Conservation (phyloP, 2,797 vertebrate species). For the Pseudotriccus pelzelni region DNA sequence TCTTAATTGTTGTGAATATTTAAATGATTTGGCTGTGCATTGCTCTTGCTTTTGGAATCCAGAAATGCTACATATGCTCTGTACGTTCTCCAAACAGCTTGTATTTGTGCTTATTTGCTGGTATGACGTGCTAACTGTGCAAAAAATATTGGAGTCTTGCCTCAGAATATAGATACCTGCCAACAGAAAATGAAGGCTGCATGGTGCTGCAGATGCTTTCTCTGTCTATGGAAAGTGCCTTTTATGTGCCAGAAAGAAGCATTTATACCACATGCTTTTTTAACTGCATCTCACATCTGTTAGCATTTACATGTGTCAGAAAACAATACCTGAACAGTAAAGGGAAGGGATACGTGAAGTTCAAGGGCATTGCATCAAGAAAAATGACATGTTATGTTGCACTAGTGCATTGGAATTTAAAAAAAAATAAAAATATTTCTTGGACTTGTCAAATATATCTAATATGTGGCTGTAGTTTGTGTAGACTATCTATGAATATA, state of each 20-base stretch:
- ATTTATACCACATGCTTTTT: conserved; percentile 52
- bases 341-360: conserved; percentile 31
- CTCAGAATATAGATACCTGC: conserved; percentile 61
- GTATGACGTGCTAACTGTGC: conserved; percentile 63
- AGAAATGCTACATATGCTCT: conserved; percentile 37
- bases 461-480: neutral
- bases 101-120: conserved; percentile 67
- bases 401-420: neutral
- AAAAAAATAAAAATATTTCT: neutral
- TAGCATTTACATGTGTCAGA: conserved; percentile 60
- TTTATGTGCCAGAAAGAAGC: conserved; percentile 55
- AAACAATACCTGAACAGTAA: conserved; percentile 62
- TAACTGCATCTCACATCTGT: conserved; percentile 61
- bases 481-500: neutral
- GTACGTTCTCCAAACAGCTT: conserved; percentile 51
- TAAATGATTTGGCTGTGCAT: conserved; percentile 14
- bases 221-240: conserved; percentile 62
- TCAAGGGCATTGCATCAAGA: conserved; percentile 36
- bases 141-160: conserved; percentile 49
- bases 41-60: conserved; percentile 29
- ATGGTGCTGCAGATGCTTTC: conserved; percentile 43
- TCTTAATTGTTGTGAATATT: conserved; percentile 36
- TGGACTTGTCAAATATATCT: neutral
- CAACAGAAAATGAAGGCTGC: conserved; percentile 61
- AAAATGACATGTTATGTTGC: neutral